Conservation (phyloP, 1,140 invertebrate genomes). For the Piezodorus guildinii region DNA sequence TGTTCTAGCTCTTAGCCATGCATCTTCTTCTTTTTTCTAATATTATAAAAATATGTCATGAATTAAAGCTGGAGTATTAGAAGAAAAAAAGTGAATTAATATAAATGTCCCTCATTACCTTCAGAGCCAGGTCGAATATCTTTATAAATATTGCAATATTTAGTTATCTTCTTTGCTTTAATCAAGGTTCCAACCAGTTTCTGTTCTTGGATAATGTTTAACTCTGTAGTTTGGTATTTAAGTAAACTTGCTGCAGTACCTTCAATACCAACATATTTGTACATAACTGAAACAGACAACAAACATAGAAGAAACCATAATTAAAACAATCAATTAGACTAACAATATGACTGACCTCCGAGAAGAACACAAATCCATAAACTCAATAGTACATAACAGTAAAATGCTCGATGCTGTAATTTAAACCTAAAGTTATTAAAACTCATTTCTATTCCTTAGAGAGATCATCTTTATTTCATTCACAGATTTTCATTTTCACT, state of each 20-base stretch:
- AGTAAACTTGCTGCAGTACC: conserved; percentile 31
- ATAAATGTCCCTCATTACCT: conserved; percentile 36
- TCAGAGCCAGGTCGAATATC: conserved; percentile 52
- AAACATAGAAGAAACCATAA: background rate
- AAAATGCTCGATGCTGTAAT: conserved; percentile 58
- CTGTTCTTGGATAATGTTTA: conserved; percentile 36
- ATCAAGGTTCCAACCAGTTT: conserved; percentile 43
- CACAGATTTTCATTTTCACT: too few species aligned
- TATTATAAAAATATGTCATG: too few species aligned
- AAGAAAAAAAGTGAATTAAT: too few species aligned
- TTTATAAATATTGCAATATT: conserved; percentile 52
- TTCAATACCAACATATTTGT: conserved; percentile 56
- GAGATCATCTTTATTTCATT: too few species aligned
- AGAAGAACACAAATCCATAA: conserved; percentile 66
- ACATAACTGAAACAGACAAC: conserved; percentile 45
- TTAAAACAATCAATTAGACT: background rate
- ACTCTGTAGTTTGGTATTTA: conserved; percentile 31
- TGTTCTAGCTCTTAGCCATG: too few species aligned
- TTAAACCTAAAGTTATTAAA: conserved; percentile 37
- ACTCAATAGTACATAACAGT: conserved; percentile 63
- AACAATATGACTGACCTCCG: conserved; percentile 39
- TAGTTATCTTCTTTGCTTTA: conserved; percentile 49
- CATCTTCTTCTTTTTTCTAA: too few species aligned
- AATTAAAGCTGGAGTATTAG: too few species aligned
- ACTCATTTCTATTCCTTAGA: too few species aligned